Evolutionary conservation across 2,113 vertebrate species (phyloP).

Genomic region (Salvelinus namaycush): DNA sequence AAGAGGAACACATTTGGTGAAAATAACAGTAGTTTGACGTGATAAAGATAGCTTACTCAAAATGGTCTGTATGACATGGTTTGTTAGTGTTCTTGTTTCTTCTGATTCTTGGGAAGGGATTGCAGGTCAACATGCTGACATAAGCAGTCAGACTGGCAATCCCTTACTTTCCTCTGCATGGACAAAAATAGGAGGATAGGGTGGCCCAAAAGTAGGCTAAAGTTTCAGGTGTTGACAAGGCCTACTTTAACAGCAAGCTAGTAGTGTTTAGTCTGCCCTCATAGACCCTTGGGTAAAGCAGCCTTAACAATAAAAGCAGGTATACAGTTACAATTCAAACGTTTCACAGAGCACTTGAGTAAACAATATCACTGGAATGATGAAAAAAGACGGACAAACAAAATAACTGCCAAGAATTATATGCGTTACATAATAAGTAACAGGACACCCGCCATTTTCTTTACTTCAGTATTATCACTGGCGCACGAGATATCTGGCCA

Average conservation of each 20-base stretch:
- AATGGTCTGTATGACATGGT: constrained; percentile 14
- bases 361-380: constrained; percentile 45
- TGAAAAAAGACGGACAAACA: background rate
- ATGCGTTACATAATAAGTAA: constrained; percentile 26
- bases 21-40: constrained; percentile 32
- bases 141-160: constrained; percentile 50
- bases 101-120: constrained; percentile 28
- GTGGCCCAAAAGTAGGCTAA: background rate
- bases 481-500: constrained; percentile 19
- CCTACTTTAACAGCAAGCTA: constrained; percentile 5
- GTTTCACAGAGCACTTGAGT: background rate
- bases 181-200: too few relatives aligned
- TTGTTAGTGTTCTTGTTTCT: constrained; percentile 32
- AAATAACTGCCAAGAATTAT: constrained; percentile 26
- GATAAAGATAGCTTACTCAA: constrained; percentile 20
- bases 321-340: constrained; percentile 43
- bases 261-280: constrained; percentile 46
- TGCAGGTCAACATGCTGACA: constrained; percentile 42
- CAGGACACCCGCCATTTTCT: constrained; percentile 46
- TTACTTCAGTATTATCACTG: constrained; percentile 22
- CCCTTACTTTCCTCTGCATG: constrained; percentile 13
- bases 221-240: constrained; percentile 27
- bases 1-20: constrained; percentile 1
- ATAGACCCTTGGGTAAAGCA: constrained; percentile 37
- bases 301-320: constrained; percentile 24